Conservation (phyloP, 2,888 invertebrate species). For the Dugesia japonica region DNA sequence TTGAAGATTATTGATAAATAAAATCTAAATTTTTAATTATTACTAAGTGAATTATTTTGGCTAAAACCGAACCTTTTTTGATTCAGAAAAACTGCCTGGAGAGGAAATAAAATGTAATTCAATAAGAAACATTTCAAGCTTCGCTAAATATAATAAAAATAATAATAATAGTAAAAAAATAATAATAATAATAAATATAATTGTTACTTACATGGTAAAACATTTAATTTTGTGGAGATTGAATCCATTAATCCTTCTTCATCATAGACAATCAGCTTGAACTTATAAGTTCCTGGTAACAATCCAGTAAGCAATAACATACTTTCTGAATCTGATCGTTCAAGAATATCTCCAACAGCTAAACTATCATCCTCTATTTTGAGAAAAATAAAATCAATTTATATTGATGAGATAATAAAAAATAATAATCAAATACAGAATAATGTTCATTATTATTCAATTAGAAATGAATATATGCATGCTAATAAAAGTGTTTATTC, state of each 20-base stretch:
- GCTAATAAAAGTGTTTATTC: no score
- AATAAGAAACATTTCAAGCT: background rate
- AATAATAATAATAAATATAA: background rate
- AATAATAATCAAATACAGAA: no score
- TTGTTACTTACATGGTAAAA: conserved; percentile 54
- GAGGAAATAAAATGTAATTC: background rate
- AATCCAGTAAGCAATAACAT: conserved; percentile 68
- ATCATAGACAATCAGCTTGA: conserved; percentile 71
- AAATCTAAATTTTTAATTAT: background rate
- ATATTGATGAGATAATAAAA: no score
- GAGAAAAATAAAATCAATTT: no score
- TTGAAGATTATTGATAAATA: background rate
- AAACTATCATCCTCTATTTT: conserved; percentile 56
- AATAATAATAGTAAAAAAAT: conserved; percentile 5
- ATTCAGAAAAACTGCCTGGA: background rate
- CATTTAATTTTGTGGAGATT: conserved; percentile 67
- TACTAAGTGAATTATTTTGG: background rate
- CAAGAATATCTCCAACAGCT: conserved; percentile 59
- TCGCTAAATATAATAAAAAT: background rate
- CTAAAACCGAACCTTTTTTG: background rate
- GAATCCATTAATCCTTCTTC: conserved; percentile 68
- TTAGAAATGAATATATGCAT: no score
- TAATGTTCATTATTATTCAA: no score
- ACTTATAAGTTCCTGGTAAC: conserved; percentile 70
- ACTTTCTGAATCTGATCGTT: conserved; percentile 61